These are phyloP conservation scores for Gymnocephalus cernua DNA, from an alignment of 2,113 vertebrate genomes.

Conservation along the genomic window DNA sequence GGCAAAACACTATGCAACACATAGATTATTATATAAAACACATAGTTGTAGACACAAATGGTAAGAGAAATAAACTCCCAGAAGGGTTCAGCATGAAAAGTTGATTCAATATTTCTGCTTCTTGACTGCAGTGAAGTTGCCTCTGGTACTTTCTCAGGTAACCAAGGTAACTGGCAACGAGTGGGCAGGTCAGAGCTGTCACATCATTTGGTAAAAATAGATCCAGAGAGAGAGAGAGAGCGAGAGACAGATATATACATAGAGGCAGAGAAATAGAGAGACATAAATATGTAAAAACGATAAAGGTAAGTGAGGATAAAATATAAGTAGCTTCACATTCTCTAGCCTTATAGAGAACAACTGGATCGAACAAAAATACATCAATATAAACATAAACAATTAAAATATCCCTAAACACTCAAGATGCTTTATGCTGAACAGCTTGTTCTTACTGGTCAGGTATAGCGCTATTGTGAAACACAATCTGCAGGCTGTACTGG, in stretches of 20 bases:
- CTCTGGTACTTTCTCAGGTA: conserved; percentile 68
- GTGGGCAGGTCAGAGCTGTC: conserved; percentile 68
- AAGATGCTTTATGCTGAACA: neutral
- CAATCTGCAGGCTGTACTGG: conserved; percentile 4
- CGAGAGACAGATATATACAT: conserved; percentile 2
- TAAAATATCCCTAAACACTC: no score
- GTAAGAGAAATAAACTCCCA: conserved; percentile 8
- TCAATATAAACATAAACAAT: neutral
- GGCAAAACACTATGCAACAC: neutral
- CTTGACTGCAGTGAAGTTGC: conserved; percentile 54
- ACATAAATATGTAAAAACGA: neutral
- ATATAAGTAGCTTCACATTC: neutral
- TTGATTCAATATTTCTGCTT: conserved; percentile 26
- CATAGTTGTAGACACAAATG: neutral
- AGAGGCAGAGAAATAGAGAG: conserved; percentile 2
- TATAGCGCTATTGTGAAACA: conserved; percentile 16
- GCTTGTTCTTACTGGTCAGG: conserved; percentile 7
- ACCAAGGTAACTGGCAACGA: conserved; percentile 77
- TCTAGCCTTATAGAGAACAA: neutral
- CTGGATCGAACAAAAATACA: neutral
- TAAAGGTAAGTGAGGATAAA: neutral
- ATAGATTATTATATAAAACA: neutral
- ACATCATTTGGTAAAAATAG: conserved; percentile 72
- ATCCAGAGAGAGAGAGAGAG: conserved; percentile 32
- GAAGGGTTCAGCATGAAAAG: conserved; percentile 24